These are phyloP conservation scores for Pangasianodon hypophthalmus DNA, from an alignment of 2,113 vertebrate genomes.

Conservation along the genomic window DNA sequence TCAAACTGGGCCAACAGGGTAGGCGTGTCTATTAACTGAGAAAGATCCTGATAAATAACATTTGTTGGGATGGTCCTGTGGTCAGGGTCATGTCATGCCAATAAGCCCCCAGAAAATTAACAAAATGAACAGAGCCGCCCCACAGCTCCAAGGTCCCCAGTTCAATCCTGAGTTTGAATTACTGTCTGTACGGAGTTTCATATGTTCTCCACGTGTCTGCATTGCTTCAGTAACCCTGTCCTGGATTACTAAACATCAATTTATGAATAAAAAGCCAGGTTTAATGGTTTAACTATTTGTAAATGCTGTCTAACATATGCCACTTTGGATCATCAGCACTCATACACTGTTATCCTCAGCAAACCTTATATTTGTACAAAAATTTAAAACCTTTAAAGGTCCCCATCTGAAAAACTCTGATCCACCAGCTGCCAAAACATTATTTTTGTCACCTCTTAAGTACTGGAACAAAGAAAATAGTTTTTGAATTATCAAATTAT, in stretches of 20 bases:
- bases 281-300: not conserved
- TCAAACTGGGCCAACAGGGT: not conserved
- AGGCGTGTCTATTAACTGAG: not conserved
- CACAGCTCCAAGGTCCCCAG: not conserved
- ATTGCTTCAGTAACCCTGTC: not conserved
- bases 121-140: not conserved
- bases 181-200: not conserved
- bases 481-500: not conserved
- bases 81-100: not conserved
- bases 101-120: not conserved
- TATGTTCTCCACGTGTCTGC: not conserved
- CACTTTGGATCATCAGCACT: not conserved
- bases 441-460: not conserved
- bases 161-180: not conserved
- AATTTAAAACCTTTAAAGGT: not conserved
- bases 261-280: not conserved
- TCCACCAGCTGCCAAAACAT: not conserved
- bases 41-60: not conserved
- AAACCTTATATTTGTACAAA: not conserved
- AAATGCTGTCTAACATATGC: not conserved
- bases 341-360: not conserved
- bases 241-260: not conserved
- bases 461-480: not conserved
- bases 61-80: not conserved
- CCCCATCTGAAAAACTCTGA: not conserved